Evolutionary conservation across 2,797 vertebrate genomes (phyloP).

Genomic region (Thaleichthys pacificus): DNA sequence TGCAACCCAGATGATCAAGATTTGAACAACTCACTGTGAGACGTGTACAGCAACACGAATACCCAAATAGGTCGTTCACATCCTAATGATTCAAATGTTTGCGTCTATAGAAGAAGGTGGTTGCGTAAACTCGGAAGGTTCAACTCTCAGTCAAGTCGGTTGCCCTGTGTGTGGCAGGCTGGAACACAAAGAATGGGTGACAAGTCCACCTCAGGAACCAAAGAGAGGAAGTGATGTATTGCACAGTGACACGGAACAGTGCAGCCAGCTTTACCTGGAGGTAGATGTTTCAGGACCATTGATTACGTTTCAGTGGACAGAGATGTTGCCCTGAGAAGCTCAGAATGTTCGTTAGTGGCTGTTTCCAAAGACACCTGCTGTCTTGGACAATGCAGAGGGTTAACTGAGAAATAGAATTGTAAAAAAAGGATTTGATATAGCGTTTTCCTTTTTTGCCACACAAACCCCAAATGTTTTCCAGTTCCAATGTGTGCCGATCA

Average conservation of each 20-base stretch:
- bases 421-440: slow-evolving; percentile 6
- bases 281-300: slow-evolving; percentile 62
- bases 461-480: neutral
- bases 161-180: slow-evolving; percentile 56
- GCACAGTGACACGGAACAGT: slow-evolving; percentile 67
- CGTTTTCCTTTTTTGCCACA: neutral
- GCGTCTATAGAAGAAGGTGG: slow-evolving; percentile 35
- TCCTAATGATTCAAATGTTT: slow-evolving; percentile 5
- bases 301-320: slow-evolving; percentile 60
- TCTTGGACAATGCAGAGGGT: slow-evolving; percentile 10
- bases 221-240: slow-evolving; percentile 69
- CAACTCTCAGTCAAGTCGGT: slow-evolving; percentile 42
- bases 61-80: neutral
- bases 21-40: slow-evolving; percentile 16
- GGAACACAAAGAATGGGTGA: slow-evolving; percentile 63
- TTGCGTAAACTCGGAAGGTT: slow-evolving; percentile 17
- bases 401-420: slow-evolving; percentile 18
- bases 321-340: slow-evolving; percentile 50
- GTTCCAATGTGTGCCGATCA: neutral
- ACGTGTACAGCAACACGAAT: slow-evolving; percentile 18
- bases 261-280: slow-evolving; percentile 65
- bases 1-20: slow-evolving; percentile 31
- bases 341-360: slow-evolving; percentile 50
- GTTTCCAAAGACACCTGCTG: slow-evolving; percentile 45
- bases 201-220: slow-evolving; percentile 62